Base-by-base conservation (phyloP, 2,888 invertebrate species). In the Alcis repandata region DNA sequence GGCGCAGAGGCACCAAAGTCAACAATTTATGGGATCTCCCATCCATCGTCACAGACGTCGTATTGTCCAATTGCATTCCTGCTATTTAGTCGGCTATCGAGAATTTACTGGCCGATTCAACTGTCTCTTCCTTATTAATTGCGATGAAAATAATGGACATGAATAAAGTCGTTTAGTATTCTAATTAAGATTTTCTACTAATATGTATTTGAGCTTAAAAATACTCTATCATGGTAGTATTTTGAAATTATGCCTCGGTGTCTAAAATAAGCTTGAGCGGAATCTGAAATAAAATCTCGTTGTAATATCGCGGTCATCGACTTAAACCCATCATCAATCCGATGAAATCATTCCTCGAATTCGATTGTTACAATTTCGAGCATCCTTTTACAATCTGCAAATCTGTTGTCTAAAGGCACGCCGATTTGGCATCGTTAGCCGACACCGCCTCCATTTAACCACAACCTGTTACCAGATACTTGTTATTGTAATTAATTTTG, bases 51-150 rank as follows among this genome's bases (percentile, higher is more conserved):
- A 77, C 76, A 74, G 75, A 76, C 79, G 79, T 79, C 78, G 86
- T 80, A 85, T 86, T 85, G 86, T 88, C 84, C 85, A 80, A 89
- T 89, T 83, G 84, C 87, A 89, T 91, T 90, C 88, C 88, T 75
- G 68, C 72, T 77, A 73, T 72, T 68, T 74, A 70, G 71, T 70
- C 75, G 71, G 64, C 71, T 75, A 71, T 75, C 67, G 70, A 76
- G 84, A 84, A 87, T 88, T 85, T 80, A 80, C 72, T 80, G 72
- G 74, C 70, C 77, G 20, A 69, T 68, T 65, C 60, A 64, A 62
- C 57, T 66, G 58, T 58, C 60, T 48, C 43, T n/a, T 51, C 62
- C 43, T 63, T 59, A 59, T 61, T 56, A 60, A 66, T 64, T 67
- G 62, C 45, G 46, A 41, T 59, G 53, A 62, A 60, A 61, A 48